Percentiles rank a stretch among this genome's conserved stretches.
These are phyloP conservation scores for Beroe ovata DNA, from an alignment of 37 sponge, comb jelly and placozoan genomes.

Conservation along the genomic window DNA sequence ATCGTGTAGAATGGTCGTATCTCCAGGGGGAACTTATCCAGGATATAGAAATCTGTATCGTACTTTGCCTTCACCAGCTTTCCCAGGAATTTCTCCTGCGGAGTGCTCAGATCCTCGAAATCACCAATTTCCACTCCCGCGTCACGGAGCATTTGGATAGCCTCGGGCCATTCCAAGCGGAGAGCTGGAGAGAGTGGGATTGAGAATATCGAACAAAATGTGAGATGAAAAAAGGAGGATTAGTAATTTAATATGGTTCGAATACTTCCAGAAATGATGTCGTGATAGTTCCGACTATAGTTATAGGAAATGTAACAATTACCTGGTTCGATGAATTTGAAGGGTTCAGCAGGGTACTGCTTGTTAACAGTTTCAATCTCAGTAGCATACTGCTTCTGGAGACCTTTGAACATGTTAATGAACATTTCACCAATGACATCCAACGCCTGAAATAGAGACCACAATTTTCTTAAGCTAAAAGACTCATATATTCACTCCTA, in stretches of 20 bases:
- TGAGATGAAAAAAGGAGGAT: too few relatives aligned
- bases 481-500: too few relatives aligned
- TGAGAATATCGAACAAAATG: too few relatives aligned
- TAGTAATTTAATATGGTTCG: too few relatives aligned
- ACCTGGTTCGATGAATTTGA: conserved; percentile 97
- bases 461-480: too few relatives aligned
- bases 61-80: conserved; percentile 97
- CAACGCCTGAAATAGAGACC: conserved; percentile 73
- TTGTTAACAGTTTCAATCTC: conserved; percentile 87
- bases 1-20: conserved; percentile 99
- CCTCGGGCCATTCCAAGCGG: conserved; percentile 77
- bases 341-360: conserved; percentile 96
- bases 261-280: too few relatives aligned
- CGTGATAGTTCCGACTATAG: too few relatives aligned
- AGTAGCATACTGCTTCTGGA: conserved; percentile 84
- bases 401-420: conserved; percentile 86
- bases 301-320: too few relatives aligned
- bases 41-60: conserved; percentile 98
- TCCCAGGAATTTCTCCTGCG: conserved; percentile 95
- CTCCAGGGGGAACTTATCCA: conserved; percentile 97
- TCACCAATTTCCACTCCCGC: conserved; percentile 93
- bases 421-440: conserved; percentile 92
- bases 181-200: conserved; percentile 62
- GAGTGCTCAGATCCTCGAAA: conserved; percentile 96
- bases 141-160: conserved; percentile 87